Base-by-base conservation (phyloP, 2,797 vertebrate species). In the Adelosebastes latens region DNA sequence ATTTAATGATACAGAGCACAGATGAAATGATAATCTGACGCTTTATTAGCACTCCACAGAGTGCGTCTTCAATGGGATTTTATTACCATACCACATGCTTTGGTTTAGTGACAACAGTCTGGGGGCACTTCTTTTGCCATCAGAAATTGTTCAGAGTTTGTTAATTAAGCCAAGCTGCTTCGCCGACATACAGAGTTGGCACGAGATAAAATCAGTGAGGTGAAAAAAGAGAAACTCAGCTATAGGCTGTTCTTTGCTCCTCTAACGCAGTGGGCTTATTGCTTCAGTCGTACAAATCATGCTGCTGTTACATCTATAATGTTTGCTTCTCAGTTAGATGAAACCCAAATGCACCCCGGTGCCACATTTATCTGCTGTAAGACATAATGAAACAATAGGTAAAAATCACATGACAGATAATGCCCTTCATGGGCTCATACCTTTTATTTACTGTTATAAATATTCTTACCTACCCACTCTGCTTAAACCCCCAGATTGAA, bases 21-120 rank as follows among this genome's bases (percentile, higher is more conserved):
- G 84, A 85, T 66, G 75, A 90, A 90, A 89, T 81, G 60, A 92
- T 88, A 78, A 88, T 92, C 36, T 77, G 72, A 36, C 27, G 32
- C 85, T 91, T 89, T 87, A 89, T 81, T 74, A 65, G 58, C 13
- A 69, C 46, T 87, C 82, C 70, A 77, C 71, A 76, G 71, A 83
- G 53, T 80, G 72, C 72, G 79, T 87, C 60, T 75, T 73, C 32
- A 67, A 60, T 84, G 63, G 65, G 42, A 61, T 76, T 82, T 87
- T 81, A 84, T 91, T 80, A 52, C 70, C 49, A 62, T 75, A 56
- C 60, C 73, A 63, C 76, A 80, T 83, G 77, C 71, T 82, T 65
- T 60, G 32, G 46, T 79, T 84, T 75, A 74, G 70, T 39, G 59
- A 83, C 78, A 85, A 73, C 39, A 78, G 77, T 60, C 61, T 65